Evolutionary conservation across 2,888 invertebrate genomes (phyloP).

Genomic region (Aspidiotus rigidus): DNA sequence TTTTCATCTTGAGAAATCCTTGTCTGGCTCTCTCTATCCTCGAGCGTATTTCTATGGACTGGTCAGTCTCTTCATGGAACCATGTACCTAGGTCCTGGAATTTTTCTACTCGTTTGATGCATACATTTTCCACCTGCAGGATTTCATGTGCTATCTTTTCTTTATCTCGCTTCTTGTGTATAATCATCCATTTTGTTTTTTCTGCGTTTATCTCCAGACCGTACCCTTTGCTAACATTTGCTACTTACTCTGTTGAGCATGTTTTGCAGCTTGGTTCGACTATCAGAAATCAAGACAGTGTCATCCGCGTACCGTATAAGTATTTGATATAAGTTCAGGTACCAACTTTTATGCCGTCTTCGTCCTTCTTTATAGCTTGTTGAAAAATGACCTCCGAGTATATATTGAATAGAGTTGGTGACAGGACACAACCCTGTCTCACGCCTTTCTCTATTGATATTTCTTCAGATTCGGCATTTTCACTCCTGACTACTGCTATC

Average conservation of each 20-base stretch:
- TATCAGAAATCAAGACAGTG: slow-evolving; percentile 13
- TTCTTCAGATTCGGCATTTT: slow-evolving; percentile 25
- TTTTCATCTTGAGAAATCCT: too few relatives aligned
- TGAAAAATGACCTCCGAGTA: slow-evolving; percentile 10
- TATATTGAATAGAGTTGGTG: slow-evolving; percentile 18
- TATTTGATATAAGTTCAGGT: too few relatives aligned
- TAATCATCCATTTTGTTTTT: slow-evolving; percentile 21
- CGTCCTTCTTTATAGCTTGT: slow-evolving; percentile 12
- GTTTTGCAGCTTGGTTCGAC: slow-evolving; percentile 11
- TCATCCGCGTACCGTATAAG: slow-evolving; percentile 16
- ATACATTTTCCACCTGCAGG: not conserved
- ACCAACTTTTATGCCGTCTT: too few relatives aligned
- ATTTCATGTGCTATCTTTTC: not conserved
- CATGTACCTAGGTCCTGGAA: slow-evolving; percentile 25
- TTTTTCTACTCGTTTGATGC: slow-evolving; percentile 15
- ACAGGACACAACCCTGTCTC: slow-evolving; percentile 19
- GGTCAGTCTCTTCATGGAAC: too few relatives aligned
- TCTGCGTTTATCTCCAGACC: slow-evolving; percentile 6
- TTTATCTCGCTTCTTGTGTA: not conserved
- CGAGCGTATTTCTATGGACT: too few relatives aligned
- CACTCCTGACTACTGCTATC: slow-evolving; percentile 26
- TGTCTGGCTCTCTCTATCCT: too few relatives aligned
- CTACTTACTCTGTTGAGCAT: slow-evolving; percentile 3
- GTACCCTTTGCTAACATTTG: slow-evolving; percentile 5
- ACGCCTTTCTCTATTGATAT: slow-evolving; percentile 26